These are phyloP conservation scores for Kuschelorhynchus macadamiae DNA, from an alignment of 2,888 invertebrate species.

Conservation along the genomic window DNA sequence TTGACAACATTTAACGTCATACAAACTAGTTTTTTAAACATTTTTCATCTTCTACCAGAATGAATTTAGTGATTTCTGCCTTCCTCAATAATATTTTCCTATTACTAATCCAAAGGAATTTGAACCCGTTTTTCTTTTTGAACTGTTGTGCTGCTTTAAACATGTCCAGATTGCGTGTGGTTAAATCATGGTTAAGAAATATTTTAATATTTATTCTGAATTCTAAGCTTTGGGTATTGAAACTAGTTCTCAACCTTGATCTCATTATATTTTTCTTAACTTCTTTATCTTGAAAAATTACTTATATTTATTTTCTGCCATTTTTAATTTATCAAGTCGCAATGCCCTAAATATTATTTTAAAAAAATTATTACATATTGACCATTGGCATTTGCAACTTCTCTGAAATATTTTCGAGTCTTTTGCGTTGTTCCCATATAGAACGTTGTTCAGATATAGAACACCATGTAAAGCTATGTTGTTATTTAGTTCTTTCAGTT, in stretches of 20 bases:
- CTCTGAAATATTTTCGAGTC: too few species aligned
- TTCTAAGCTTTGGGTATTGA: background rate
- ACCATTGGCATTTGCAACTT: too few species aligned
- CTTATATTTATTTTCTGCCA: too few species aligned
- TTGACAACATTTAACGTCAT: constrained; percentile 5
- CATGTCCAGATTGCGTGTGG: background rate
- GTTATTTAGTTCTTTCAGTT: too few species aligned
- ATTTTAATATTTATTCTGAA: background rate
- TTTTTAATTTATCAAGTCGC: too few species aligned
- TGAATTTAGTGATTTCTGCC: background rate
- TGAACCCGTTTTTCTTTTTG: background rate
- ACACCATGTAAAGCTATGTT: too few species aligned
- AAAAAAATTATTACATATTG: too few species aligned
- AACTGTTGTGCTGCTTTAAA: background rate
- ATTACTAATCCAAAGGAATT: background rate
- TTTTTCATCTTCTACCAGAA: background rate
- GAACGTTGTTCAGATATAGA: too few species aligned
- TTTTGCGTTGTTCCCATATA: too few species aligned
- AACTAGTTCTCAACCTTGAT: background rate
- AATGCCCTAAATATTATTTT: too few species aligned
- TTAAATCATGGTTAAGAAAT: constrained; percentile 7
- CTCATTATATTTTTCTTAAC: too few species aligned
- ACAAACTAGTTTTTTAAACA: background rate
- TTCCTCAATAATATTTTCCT: background rate
- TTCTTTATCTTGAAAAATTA: too few species aligned